phyloP scores from a whole-genome alignment of 2,797 vertebrate species.

The Phylloscopus collybita region DNA sequence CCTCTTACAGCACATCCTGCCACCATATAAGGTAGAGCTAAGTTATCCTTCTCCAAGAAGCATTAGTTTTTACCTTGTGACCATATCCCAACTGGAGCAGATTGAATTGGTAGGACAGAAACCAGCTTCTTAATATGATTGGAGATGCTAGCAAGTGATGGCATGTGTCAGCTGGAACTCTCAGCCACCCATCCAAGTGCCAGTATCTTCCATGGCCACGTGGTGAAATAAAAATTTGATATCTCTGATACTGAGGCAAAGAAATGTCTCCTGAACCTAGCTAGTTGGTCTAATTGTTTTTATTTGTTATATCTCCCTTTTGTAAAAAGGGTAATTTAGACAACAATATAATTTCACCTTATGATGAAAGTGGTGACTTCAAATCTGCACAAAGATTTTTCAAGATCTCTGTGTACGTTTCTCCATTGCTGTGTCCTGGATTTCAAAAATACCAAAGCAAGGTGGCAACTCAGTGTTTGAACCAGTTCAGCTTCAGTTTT shows the following conservation, averaged over 20 bases:
- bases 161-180: background rate
- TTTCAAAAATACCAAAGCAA: background rate
- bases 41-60: background rate
- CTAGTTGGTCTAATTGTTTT: background rate
- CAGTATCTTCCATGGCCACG: background rate
- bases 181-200: background rate
- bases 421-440: background rate
- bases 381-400: background rate
- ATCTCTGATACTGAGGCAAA: background rate
- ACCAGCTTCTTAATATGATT: background rate
- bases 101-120: background rate
- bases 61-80: background rate
- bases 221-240: background rate
- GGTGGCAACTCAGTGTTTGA: background rate
- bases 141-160: background rate
- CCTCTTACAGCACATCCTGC: background rate
- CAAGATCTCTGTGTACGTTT: background rate
- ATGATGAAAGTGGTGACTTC: background rate
- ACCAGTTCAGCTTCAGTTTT: background rate
- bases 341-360: background rate
- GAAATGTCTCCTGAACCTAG: background rate
- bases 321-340: background rate
- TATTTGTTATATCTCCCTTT: background rate
- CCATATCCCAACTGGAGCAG: background rate
- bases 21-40: background rate